Evolutionary conservation across 2,797 vertebrate species (phyloP).

Genomic region (Podarcis lilfordi): DNA sequence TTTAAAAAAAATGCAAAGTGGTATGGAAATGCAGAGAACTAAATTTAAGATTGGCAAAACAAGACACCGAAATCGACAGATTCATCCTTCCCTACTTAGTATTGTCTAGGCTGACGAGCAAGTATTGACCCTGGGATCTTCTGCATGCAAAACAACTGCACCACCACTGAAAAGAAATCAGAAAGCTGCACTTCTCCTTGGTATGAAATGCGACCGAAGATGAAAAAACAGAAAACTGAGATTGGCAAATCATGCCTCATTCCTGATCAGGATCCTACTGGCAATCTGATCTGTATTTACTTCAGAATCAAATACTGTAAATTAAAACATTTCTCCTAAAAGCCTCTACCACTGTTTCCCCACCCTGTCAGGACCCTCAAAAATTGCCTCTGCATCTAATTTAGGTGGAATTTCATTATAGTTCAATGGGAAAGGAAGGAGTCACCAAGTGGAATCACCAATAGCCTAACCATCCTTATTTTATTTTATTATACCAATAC

Average conservation of each 20-base stretch:
- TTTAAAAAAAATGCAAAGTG: too few relatives aligned
- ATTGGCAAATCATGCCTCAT: background rate
- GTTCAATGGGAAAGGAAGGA: background rate
- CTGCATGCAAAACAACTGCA: too few relatives aligned
- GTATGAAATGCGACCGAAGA: background rate
- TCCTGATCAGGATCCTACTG: too few relatives aligned
- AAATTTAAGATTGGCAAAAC: too few relatives aligned
- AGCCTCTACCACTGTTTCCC: background rate
- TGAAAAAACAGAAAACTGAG: background rate
- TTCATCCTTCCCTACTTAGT: too few relatives aligned
- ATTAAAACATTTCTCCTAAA: background rate
- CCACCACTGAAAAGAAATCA: too few relatives aligned
- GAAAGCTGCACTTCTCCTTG: background rate
- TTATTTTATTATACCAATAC: conserved; percentile 57
- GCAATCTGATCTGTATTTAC: background rate
- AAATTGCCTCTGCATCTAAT: background rate
- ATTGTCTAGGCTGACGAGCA: too few relatives aligned
- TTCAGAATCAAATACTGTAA: background rate
- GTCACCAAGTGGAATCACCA: background rate
- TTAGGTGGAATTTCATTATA: background rate
- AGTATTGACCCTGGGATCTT: too few relatives aligned
- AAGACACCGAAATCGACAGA: too few relatives aligned
- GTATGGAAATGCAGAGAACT: too few relatives aligned
- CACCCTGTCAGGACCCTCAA: background rate
- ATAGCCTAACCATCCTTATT: background rate